Conservation (phyloP, 2,797 vertebrate species). For the Gymnocypris eckloni region DNA sequence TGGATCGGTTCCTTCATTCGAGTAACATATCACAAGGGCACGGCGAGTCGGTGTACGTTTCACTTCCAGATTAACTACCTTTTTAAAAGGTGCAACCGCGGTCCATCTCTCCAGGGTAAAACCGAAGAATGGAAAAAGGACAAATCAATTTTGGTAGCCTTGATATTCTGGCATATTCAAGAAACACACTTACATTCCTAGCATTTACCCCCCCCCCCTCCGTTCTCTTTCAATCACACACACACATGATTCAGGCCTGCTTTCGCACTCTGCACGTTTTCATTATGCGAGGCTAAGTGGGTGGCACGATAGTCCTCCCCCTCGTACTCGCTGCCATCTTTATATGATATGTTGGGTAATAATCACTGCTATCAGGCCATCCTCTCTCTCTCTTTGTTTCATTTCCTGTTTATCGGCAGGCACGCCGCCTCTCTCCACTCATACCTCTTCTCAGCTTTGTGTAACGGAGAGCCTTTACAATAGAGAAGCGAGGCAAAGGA, state of each 20-base stretch:
- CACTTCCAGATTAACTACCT: constrained; percentile 51
- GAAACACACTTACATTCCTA: constrained; percentile 37
- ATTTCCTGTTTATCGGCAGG: constrained; percentile 65
- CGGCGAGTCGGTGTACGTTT: constrained; percentile 50
- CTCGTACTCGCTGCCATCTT: constrained; percentile 62
- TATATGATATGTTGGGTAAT: constrained; percentile 67
- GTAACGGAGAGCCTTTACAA: constrained; percentile 59
- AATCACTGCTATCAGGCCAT: constrained; percentile 66
- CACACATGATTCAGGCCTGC: constrained; percentile 33
- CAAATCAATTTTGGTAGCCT: constrained; percentile 46
- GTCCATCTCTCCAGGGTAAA: constrained; percentile 40
- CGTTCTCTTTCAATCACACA: not conserved
- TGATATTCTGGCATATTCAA: constrained; percentile 35
- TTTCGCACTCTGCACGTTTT: constrained; percentile 61
- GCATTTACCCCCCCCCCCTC: constrained; percentile 1
- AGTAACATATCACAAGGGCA: constrained; percentile 43
- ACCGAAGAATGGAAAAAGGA: constrained; percentile 38
- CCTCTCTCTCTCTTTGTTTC: constrained; percentile 62
- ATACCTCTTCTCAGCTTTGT: constrained; percentile 61
- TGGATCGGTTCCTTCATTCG: constrained; percentile 54
- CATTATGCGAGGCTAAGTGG: constrained; percentile 65
- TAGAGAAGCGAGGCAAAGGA: constrained; percentile 62
- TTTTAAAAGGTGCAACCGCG: constrained; percentile 55
- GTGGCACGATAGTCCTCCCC: constrained; percentile 61
- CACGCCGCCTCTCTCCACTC: constrained; percentile 60